phyloP scores from a whole-genome alignment of 2,797 vertebrate species.

The Mareca strepera region DNA sequence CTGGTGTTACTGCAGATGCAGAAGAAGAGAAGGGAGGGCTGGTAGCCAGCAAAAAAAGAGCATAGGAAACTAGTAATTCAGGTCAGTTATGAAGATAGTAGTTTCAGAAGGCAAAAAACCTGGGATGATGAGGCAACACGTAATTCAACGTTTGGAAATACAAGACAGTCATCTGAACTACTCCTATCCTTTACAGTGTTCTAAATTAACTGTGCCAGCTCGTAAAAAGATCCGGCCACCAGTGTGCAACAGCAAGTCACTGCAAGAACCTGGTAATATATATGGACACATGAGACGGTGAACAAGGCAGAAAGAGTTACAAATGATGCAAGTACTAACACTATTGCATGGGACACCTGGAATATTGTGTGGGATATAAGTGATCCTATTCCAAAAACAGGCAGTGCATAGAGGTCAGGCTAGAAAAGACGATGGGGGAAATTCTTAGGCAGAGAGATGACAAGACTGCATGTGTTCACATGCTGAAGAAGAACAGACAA shows the following conservation, averaged over 20 bases:
- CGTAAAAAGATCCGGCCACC: slow-evolving; percentile 45
- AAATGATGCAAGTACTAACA: background rate
- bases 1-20: accelerated
- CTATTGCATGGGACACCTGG: background rate
- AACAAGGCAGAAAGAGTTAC: background rate
- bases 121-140: background rate
- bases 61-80: background rate
- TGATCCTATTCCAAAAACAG: background rate
- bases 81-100: background rate
- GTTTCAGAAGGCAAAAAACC: background rate
- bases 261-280: background rate
- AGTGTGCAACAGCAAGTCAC: background rate
- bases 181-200: slow-evolving; percentile 26
- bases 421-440: background rate
- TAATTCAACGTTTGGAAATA: slow-evolving; percentile 30
- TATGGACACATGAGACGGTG: background rate
- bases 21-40: background rate
- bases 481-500: background rate
- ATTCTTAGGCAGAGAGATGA: background rate
- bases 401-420: background rate
- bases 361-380: background rate
- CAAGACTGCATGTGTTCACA: background rate
- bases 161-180: slow-evolving; percentile 40
- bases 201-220: slow-evolving; percentile 9
- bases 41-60: background rate